Conservation (phyloP, 2,113 vertebrate species). For the Leuciscus idus region DNA sequence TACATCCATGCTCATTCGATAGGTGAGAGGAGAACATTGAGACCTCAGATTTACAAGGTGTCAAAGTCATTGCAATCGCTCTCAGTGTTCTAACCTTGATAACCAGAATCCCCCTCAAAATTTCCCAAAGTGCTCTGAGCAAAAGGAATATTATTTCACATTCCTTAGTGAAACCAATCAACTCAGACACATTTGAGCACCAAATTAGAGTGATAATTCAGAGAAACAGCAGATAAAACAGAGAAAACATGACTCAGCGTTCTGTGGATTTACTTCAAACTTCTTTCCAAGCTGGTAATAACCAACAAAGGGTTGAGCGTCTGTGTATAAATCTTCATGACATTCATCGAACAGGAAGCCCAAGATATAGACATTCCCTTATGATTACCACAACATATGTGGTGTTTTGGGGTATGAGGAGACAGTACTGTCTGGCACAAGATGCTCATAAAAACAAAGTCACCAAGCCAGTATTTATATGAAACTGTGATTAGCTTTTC, state of each 20-base stretch:
- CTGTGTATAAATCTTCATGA: slow-evolving; percentile 24
- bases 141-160: slow-evolving; percentile 51
- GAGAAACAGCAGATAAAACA: slow-evolving; percentile 13
- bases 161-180: slow-evolving; percentile 44
- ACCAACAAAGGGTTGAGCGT: slow-evolving; percentile 28
- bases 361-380: neutral
- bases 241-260: neutral
- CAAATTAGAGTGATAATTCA: neutral
- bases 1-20: neutral
- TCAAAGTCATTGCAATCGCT: slow-evolving; percentile 40
- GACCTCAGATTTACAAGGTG: slow-evolving; percentile 42
- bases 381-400: slow-evolving; percentile 5
- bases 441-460: neutral
- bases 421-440: neutral
- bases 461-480: slow-evolving; percentile 5
- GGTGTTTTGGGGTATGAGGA: neutral
- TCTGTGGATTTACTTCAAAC: neutral
- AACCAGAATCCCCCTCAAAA: slow-evolving; percentile 58
- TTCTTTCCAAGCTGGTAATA: neutral
- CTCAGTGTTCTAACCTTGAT: slow-evolving; percentile 46
- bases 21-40: neutral
- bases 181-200: slow-evolving; percentile 42
- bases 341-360: slow-evolving; percentile 9
- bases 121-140: slow-evolving; percentile 56
- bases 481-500: slow-evolving; percentile 26